Evolutionary conservation across 2,888 invertebrate genomes (phyloP).

Genomic region (Clitarchus hookeri): DNA sequence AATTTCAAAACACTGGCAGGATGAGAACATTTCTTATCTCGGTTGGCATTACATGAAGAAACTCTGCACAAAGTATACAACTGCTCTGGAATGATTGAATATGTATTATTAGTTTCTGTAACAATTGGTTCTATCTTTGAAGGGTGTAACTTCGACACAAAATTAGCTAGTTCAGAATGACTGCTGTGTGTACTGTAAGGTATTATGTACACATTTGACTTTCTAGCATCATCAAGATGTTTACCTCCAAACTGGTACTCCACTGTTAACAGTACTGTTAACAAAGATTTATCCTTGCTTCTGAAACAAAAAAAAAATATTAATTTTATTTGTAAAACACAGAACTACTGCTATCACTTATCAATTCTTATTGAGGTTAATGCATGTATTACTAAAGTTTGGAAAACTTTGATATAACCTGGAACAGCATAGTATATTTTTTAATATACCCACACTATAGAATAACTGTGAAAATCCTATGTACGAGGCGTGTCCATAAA

Average conservation of each 20-base stretch:
- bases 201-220: not conserved
- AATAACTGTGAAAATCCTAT: too few relatives aligned
- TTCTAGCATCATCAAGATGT: not conserved
- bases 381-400: too few relatives aligned
- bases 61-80: not conserved
- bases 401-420: too few relatives aligned
- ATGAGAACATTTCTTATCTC: not conserved
- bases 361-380: too few relatives aligned
- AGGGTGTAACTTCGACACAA: slow-evolving; percentile 25
- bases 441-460: too few relatives aligned
- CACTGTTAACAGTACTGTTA: not conserved
- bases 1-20: not conserved
- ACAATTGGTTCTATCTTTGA: slow-evolving; percentile 22
- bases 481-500: too few relatives aligned
- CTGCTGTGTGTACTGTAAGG: slow-evolving; percentile 31
- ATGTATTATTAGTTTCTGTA: not conserved
- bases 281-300: not conserved
- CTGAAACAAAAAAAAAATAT: not conserved
- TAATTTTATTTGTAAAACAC: too few relatives aligned
- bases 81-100: not conserved
- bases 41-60: not conserved
- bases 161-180: slow-evolving; percentile 10
- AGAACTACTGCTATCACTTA: too few relatives aligned
- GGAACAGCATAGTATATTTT: too few relatives aligned
- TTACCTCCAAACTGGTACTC: not conserved